Base-by-base conservation (phyloP, 2,113 vertebrate species). In the Pteropus alecto region DNA sequence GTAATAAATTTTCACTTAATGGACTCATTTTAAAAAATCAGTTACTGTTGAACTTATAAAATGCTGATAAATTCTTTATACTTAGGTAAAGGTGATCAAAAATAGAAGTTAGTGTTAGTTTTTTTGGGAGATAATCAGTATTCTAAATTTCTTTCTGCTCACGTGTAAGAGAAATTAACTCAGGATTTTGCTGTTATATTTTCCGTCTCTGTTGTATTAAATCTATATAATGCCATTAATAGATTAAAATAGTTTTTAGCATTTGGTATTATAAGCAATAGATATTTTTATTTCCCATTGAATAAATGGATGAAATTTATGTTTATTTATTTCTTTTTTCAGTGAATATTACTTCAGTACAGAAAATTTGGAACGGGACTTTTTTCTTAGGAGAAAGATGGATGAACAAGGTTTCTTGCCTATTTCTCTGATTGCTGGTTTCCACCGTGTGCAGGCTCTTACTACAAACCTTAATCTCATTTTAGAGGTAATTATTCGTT, bases 301-400 rank as follows among this genome's bases (percentile, higher is more conserved):
- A 73, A 84, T 90, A 90, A 71, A 54, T 94, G 33, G 28, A 76
- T 92, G 26, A 84, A 85, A 73, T 48, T 74, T 68, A 78, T 71
- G 7, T 86, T 95, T 73, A 26, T 8, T 70, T 68, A 58, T 67
- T 87, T 95, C 33, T 96, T 86, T 98, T 97, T 98, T 38, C 96
- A 99, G 99, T 5, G 99, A 99, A 95, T 99, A 99, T 98, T 99
- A 99, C 98, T 99, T 99, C 98, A 99, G 99, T 98, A 98, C 98
- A 95, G 99, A 99, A 98, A 99, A 99, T 95, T 97, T 99, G 98
- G 99, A 99, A 97, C 98, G 99, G 51, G 99, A 99, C 96, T 99
- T 99, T 97, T 99, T 99, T 98, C 98, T 99, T 95, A 98, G 99
- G 93, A 99, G 99, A 70, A 99, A 99, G 97, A 99, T 99, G 99